Evolutionary conservation across 2,888 invertebrate genomes (phyloP), one percentile per base, ranked within the genome.

Genomic region (Lordiphosa andalusiaca): DNA sequence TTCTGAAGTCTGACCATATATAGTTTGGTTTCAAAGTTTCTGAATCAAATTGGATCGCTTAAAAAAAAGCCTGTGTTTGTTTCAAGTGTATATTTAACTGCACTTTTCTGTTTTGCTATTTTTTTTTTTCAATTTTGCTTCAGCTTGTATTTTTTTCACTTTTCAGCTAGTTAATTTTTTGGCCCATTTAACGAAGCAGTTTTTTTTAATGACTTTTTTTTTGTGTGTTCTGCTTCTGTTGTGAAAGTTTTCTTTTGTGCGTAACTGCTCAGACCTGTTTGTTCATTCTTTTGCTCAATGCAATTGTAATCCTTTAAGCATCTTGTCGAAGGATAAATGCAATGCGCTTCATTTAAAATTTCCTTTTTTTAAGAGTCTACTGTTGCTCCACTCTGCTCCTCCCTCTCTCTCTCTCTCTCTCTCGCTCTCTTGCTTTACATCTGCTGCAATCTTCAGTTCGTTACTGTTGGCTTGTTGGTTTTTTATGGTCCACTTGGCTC

Each of bases 281-380:
- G 60, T 60, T 30, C 37, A n/a, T 53, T 55, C 33, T 62, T 13
- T 48, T 23, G 57, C 58, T 70, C 71, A 63, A 44, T 77, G 71
- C 73, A 70, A 73, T 73, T 73, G 77, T 77, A 77, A 73, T 77
- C 73, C 73, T 77, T 73, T 77, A 77, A 73, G 73, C 63, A 61
- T 73, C 66, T 76, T 76, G 73, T 69, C 57, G 73, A 72, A 67
- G 65, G 50, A 65, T 53, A 69, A 72, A 73, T 76, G 69, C 77
- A 72, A 62, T 69, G 66, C 73, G 73, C 77, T 73, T 73, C 73
- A 73, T 73, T 73, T 73, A 73, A 73, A 77, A 73, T 73, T 67
- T 70, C 47, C 53, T 70, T 77, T 76, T 73, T 73, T 55, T 65
- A 54, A 60, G 47, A 54, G 63, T 41, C 35, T 10, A 30, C 30